A percentile compares a stretch with the other conserved stretches of the same genome.
Conservation (phyloP, 2,888 invertebrate species). For the Incurvaria masculella region DNA sequence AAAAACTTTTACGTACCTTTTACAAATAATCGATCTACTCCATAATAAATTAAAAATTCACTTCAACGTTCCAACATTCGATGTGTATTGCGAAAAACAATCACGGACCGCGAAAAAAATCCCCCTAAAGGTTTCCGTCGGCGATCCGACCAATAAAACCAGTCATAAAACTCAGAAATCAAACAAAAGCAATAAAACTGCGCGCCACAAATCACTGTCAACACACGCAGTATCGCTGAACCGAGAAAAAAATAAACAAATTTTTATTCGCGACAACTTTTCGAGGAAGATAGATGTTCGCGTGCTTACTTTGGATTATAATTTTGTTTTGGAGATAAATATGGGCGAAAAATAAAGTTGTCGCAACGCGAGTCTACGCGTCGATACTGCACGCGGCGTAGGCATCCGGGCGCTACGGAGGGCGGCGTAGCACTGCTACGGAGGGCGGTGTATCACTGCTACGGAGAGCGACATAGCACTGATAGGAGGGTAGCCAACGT, state of each 20-base stretch:
- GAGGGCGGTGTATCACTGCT: neutral
- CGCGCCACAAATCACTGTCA: neutral
- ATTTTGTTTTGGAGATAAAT: too few relatives aligned
- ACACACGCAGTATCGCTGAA: neutral
- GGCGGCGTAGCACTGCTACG: neutral
- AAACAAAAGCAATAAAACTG: neutral
- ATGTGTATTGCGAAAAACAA: too few relatives aligned
- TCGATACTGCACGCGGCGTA: neutral
- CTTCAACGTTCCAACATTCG: too few relatives aligned
- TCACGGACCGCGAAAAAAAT: neutral
- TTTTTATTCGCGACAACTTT: too few relatives aligned
- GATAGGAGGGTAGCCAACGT: too few relatives aligned
- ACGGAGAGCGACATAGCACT: neutral
- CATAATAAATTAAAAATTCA: too few relatives aligned
- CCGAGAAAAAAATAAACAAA: neutral
- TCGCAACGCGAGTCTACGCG: too few relatives aligned
- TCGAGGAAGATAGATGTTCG: too few relatives aligned
- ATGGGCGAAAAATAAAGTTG: too few relatives aligned
- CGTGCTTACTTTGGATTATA: too few relatives aligned
- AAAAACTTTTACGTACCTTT: too few relatives aligned
- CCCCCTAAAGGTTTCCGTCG: neutral
- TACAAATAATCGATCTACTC: too few relatives aligned
- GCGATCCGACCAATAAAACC: neutral
- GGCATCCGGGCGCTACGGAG: neutral
- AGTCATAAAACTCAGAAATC: neutral